Evolutionary conservation across 92 coral and sea anemone species (phyloP), one percentile per base, ranked within the genome.

Genomic region (Parazoanthus swiftii): DNA sequence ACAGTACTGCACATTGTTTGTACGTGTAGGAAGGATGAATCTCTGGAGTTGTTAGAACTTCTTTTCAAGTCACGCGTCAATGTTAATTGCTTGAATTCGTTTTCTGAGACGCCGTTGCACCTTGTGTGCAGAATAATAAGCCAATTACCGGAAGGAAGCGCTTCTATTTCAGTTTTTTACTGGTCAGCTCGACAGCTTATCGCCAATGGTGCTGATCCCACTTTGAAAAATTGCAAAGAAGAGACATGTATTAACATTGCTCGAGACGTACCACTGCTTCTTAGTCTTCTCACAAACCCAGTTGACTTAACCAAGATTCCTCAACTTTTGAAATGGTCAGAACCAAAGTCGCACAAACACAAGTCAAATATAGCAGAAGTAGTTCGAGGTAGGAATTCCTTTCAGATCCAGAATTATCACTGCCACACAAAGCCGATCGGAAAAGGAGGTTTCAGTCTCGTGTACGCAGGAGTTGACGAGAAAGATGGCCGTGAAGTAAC

Each of bases 401-500:
- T 25, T 9, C 37, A 81, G 44, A 85, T 86, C 6, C 89, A 37
- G 3, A 79, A 63, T 3, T 92, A 44, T 65, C 67, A 90, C 67
- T 85, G 72, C 74, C 92, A 92, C 77, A 42, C 65, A 39, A 67
- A 86, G 3, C 39, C 80, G 23, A 92, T 92, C 0, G 94, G 92
- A 0, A 5, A 7, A 18, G 92, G 94, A 13, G 76, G 87, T 16
- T 90, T 90, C 77, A 51, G 82, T 2, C 39, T 21, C 2, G 78
- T 74, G 7, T 89, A 77, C 78, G 79, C 89, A 21, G 93, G 89
- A 20, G 59, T 92, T 58, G 81, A 88, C 66, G 91, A 80, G 26
- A 84, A 54, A 37, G 93, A 92, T 76, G 95, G 93, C 80, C 74
- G 91, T 77, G 95, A 92, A 70, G 93, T 92, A 37, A 93, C 95